Conservation (phyloP, 1,140 invertebrate species). For the Batillaria attramentaria region DNA sequence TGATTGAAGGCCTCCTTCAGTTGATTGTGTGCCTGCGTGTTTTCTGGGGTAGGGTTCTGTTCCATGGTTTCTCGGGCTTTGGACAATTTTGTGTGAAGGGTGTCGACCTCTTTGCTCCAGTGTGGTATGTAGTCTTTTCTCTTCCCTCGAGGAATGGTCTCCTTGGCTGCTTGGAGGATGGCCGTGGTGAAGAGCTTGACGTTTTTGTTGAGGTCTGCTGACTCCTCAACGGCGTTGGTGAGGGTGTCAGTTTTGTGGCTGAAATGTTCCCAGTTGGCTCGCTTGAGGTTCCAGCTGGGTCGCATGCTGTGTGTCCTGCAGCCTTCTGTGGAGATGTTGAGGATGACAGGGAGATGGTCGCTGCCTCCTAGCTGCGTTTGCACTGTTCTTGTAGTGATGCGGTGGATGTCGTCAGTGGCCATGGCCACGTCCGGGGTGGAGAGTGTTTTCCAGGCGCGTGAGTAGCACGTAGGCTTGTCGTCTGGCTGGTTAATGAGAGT, state of each 20-base stretch:
- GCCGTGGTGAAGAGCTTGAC: background rate
- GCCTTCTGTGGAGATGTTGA: background rate
- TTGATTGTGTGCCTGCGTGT: too few species aligned
- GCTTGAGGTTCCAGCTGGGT: slow-evolving; percentile 1
- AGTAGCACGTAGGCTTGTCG: slow-evolving; percentile 33
- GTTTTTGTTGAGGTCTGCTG: background rate
- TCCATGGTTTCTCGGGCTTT: too few species aligned
- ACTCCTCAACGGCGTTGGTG: background rate
- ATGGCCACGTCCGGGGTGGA: slow-evolving; percentile 40
- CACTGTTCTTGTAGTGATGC: slow-evolving; percentile 11
- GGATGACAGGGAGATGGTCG: slow-evolving; percentile 23
- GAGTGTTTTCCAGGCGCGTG: slow-evolving; percentile 32
- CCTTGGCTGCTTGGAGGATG: slow-evolving; percentile 16
- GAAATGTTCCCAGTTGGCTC: slow-evolving; percentile 33
- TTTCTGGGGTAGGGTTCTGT: too few species aligned
- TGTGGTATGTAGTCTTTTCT: background rate
- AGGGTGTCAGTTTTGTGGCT: background rate
- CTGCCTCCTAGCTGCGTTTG: slow-evolving; percentile 31
- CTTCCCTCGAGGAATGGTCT: background rate
- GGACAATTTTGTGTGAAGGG: too few species aligned
- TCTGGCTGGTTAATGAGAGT: slow-evolving; percentile 39
- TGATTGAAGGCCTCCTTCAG: too few species aligned
- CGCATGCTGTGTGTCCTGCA: too few species aligned
- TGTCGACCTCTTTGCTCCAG: too few species aligned
- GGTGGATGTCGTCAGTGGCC: slow-evolving; percentile 35